Conservation (phyloP, 2,113 vertebrate genomes). For the Ardeotis arabs region DNA sequence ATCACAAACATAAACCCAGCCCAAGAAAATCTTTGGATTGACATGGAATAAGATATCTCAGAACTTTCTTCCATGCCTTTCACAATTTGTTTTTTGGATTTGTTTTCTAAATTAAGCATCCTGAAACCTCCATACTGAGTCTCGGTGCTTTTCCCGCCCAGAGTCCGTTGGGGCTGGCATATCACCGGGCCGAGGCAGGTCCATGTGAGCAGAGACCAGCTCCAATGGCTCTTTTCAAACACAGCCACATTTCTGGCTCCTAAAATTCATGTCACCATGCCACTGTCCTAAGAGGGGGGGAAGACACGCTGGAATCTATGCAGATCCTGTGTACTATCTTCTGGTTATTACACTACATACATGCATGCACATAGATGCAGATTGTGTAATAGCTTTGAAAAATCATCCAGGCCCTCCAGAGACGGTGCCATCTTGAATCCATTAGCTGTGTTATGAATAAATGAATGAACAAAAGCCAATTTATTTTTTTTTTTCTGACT, state of each 20-base stretch:
- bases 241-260: neutral
- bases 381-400: neutral
- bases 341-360: neutral
- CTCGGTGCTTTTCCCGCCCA: neutral
- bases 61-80: neutral
- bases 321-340: neutral
- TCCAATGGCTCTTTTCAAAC: neutral
- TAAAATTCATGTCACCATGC: neutral
- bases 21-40: neutral
- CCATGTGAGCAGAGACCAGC: neutral
- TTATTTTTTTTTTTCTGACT: neutral
- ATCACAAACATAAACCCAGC: neutral
- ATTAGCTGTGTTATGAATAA: neutral
- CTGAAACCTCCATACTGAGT: neutral
- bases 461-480: neutral
- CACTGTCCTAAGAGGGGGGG: neutral
- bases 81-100: neutral
- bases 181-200: rapidly evolving
- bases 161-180: neutral
- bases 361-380: neutral
- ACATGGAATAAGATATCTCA: neutral
- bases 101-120: neutral
- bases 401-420: neutral
- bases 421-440: neutral
- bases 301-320: neutral